Conservation (phyloP, 2,797 vertebrate genomes). For the Neostethus bicornis region DNA sequence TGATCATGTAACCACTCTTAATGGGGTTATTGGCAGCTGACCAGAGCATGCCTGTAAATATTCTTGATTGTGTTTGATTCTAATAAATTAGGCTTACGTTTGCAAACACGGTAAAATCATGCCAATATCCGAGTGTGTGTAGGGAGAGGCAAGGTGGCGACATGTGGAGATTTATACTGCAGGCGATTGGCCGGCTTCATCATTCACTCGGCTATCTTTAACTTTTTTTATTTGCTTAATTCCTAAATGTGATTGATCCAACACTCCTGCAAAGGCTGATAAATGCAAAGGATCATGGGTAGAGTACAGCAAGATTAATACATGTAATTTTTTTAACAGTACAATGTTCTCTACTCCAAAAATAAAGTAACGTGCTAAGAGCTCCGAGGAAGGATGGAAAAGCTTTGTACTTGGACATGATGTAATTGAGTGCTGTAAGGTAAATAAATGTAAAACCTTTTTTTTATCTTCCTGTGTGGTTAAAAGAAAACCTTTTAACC, state of each 20-base stretch:
- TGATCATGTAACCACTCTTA: conserved; percentile 81
- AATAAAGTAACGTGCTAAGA: conserved; percentile 51
- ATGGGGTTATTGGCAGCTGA: conserved; percentile 81
- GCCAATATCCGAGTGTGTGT: conserved; percentile 67
- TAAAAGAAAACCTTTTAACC: conserved; percentile 8
- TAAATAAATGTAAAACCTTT: conserved; percentile 33
- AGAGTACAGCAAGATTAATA: conserved; percentile 64
- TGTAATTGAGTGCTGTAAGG: conserved; percentile 33
- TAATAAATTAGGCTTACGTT: conserved; percentile 81
- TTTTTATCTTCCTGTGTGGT: conserved; percentile 22
- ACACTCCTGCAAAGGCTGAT: conserved; percentile 58
- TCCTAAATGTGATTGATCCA: conserved; percentile 71
- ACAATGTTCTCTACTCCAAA: conserved; percentile 19
- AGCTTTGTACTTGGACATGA: conserved; percentile 42
- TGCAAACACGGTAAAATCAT: conserved; percentile 75
- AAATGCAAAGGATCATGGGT: conserved; percentile 67
- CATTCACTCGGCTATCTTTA: conserved; percentile 76
- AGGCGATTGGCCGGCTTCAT: conserved; percentile 73
- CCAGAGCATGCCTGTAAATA: conserved; percentile 82
- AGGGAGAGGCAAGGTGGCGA: conserved; percentile 43
- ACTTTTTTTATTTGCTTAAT: conserved; percentile 78
- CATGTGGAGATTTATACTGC: conserved; percentile 71
- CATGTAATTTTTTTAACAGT: conserved; percentile 60
- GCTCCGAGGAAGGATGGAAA: conserved; percentile 49
- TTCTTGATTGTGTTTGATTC: conserved; percentile 76